Percentiles rank a stretch among this genome's conserved stretches.
phyloP scores from a whole-genome alignment of 2,113 vertebrate genomes.

The Trematomus loennbergii region DNA sequence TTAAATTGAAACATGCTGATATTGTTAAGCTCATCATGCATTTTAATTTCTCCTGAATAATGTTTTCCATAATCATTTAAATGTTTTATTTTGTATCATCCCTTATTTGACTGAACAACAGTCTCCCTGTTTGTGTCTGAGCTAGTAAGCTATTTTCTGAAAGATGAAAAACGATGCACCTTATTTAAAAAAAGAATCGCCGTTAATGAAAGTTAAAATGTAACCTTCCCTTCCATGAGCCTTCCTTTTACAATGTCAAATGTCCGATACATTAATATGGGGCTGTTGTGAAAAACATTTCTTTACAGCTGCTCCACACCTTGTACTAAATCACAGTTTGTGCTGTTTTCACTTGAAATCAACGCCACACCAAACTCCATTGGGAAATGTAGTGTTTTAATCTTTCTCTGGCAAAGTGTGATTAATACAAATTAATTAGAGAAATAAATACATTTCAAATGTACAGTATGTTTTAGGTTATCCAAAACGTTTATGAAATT shows the following conservation, averaged over 20 bases:
- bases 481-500: too few relatives aligned
- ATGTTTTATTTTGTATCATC: slow-evolving; percentile 25
- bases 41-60: slow-evolving; percentile 43
- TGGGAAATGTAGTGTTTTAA: slow-evolving; percentile 3
- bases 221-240: slow-evolving; percentile 11
- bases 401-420: not conserved
- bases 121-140: slow-evolving; percentile 60
- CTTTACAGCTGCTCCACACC: slow-evolving; percentile 15
- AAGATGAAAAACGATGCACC: slow-evolving; percentile 76
- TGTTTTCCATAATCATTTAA: slow-evolving; percentile 40
- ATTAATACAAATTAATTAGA: not conserved
- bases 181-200: slow-evolving; percentile 57
- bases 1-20: slow-evolving; percentile 74
- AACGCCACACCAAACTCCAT: slow-evolving; percentile 39
- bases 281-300: slow-evolving; percentile 20
- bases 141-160: slow-evolving; percentile 56
- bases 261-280: not conserved
- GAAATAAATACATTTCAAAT: not conserved
- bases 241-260: slow-evolving; percentile 8
- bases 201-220: slow-evolving; percentile 53
- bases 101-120: slow-evolving; percentile 69
- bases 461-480: too few relatives aligned
- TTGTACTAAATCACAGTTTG: not conserved
- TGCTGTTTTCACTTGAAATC: not conserved
- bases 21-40: slow-evolving; percentile 71